These are phyloP conservation scores for Kryptolebias marmoratus DNA, from an alignment of 2,113 vertebrate species.

Conservation along the genomic window DNA sequence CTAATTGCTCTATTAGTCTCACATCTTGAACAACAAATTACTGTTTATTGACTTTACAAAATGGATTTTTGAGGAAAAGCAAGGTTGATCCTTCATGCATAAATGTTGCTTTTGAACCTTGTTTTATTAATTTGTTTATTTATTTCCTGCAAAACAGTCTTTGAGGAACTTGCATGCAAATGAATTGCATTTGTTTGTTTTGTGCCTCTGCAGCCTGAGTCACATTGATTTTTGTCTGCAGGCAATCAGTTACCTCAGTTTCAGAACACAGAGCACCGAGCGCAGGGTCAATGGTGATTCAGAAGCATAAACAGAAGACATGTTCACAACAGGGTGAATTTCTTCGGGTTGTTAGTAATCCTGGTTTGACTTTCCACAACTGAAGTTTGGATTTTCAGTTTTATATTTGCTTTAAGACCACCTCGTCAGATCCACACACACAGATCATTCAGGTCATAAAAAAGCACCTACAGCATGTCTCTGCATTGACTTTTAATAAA, in stretches of 20 bases:
- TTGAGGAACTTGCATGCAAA: constrained; percentile 42
- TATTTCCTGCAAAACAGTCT: constrained; percentile 20
- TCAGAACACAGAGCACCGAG: constrained; percentile 21
- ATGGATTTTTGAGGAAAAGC: constrained; percentile 14
- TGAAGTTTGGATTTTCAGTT: background rate
- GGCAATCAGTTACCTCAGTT: constrained; percentile 41
- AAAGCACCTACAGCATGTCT: constrained; percentile 1
- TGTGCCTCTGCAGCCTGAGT: constrained; percentile 25
- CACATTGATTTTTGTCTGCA: constrained; percentile 50
- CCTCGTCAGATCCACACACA: background rate
- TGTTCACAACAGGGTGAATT: background rate
- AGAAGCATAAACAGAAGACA: background rate
- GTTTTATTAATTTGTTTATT: constrained; percentile 15
- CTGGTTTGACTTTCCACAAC: background rate
- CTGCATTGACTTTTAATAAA: constrained; percentile 6
- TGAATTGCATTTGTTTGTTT: constrained; percentile 38
- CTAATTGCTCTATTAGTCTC: too few species aligned
- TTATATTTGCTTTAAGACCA: background rate
- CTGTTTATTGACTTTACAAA: background rate
- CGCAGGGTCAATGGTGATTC: constrained; percentile 19
- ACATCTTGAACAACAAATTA: too few species aligned
- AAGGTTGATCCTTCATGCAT: constrained; percentile 2
- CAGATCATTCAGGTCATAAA: background rate
- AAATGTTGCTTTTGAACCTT: constrained; percentile 34
- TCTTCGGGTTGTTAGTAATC: background rate